Evolutionary conservation across 2,113 vertebrate genomes (phyloP), one percentile per base, ranked within the genome.

Genomic region (Hymenochirus boettgeri): DNA sequence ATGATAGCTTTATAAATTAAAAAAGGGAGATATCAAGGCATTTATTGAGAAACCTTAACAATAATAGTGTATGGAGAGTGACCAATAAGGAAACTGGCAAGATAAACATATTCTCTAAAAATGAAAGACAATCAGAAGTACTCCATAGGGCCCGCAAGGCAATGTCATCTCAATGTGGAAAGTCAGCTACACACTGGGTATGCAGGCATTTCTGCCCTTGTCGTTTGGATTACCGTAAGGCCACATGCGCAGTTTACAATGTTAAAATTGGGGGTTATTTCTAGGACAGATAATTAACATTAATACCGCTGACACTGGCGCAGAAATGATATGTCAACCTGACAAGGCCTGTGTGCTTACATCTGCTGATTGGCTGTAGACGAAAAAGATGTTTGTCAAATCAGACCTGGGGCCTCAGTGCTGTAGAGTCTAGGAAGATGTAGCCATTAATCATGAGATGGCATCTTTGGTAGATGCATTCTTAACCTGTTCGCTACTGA

Each of bases 241-340:
- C 81, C 77, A 70, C 1, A 60, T 39, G 24, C 18, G 19, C 76
- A 50, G 77, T 79, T 80, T 74, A 84, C 83, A 82, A 74, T 53
- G 72, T 60, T 65, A 62, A 75, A 87, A 78, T 74, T 77, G 10
- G 79, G 76, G 82, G 83, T 86, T 87, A 72, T 87, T 89, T 88
- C 86, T 86, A 87, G 89, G 86, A 88, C 84, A 83, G 80, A 87
- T 89, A 88, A 89, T 89, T 90, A 89, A 89, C 86, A 75, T 89
- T 89, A 89, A 89, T 89, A 88, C 83, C 75, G 19, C 79, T 89
- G 87, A 90, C 89, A 75, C 79, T 79, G 87, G 85, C 62, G 72
- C 79, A 82, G 79, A 78, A 79, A 86, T 87, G 85, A 88, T 87
- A 86, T 84, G 85, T 90, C 89, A 88, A 85, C 79, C 82, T 88